These are phyloP conservation scores for Calameuta filiformis DNA, from an alignment of 2,888 invertebrate species.

Conservation along the genomic window DNA sequence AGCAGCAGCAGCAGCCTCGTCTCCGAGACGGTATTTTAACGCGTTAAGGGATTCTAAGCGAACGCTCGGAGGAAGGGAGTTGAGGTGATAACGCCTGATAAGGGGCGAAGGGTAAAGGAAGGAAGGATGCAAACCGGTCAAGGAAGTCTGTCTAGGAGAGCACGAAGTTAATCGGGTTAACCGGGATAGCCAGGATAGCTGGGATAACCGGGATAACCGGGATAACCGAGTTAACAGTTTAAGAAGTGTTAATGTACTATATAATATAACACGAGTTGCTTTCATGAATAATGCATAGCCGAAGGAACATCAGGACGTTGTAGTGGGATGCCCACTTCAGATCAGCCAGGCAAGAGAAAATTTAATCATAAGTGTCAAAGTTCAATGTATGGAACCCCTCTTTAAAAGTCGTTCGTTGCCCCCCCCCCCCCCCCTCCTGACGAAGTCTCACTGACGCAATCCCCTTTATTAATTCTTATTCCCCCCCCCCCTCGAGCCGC, in stretches of 20 bases:
- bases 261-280: slow-evolving; percentile 56
- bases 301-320: slow-evolving; percentile 59
- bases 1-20: too few relatives aligned
- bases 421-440: slow-evolving; percentile 19
- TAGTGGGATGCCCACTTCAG: slow-evolving; percentile 61
- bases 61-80: too few relatives aligned
- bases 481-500: too few relatives aligned
- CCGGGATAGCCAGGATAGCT: too few relatives aligned
- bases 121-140: too few relatives aligned
- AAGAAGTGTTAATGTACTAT: not conserved
- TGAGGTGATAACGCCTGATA: too few relatives aligned
- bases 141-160: too few relatives aligned
- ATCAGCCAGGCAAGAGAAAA: slow-evolving; percentile 64
- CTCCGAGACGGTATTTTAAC: too few relatives aligned
- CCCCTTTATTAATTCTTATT: not conserved
- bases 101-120: too few relatives aligned
- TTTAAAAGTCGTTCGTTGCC: slow-evolving; percentile 53
- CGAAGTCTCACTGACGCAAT: not conserved
- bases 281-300: slow-evolving; percentile 63
- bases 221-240: not conserved
- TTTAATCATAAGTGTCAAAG: slow-evolving; percentile 58
- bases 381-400: slow-evolving; percentile 23
- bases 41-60: too few relatives aligned
- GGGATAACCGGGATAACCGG: too few relatives aligned
- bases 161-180: too few relatives aligned